A percentile compares a stretch with the other conserved stretches of the same genome.
Conservation (phyloP, 2,113 vertebrate species). For the Zootoca vivipara region DNA sequence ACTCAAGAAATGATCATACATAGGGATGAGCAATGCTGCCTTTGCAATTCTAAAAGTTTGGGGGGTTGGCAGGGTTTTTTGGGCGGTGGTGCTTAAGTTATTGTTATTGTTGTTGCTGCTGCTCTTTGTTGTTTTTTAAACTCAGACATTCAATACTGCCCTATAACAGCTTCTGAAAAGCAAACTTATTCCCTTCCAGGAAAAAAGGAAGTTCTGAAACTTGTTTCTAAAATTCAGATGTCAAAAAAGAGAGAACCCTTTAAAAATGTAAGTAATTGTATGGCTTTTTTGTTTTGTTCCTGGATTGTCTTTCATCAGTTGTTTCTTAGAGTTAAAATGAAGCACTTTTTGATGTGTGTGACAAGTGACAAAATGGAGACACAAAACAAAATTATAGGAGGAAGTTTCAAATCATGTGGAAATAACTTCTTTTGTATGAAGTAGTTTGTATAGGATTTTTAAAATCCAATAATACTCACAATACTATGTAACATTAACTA, state of each 20-base stretch:
- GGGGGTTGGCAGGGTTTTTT: not conserved
- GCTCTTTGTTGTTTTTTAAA: not conserved
- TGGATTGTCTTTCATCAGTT: constrained; percentile 25
- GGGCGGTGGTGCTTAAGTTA: not conserved
- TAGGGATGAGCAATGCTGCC: not conserved
- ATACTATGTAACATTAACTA: constrained; percentile 41
- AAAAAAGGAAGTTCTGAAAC: not conserved
- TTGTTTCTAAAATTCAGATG: constrained; percentile 8
- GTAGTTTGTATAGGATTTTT: constrained; percentile 39
- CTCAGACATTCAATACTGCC: not conserved
- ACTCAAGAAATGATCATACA: not conserved
- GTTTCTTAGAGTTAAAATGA: constrained; percentile 45
- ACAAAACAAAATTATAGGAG: constrained; percentile 58
- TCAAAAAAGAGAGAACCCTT: not conserved
- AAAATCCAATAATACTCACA: constrained; percentile 18
- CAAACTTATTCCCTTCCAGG: not conserved
- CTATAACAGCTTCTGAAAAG: constrained; percentile 7
- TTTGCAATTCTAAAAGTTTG: not conserved
- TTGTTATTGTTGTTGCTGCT: not conserved
- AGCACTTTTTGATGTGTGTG: constrained; percentile 48
- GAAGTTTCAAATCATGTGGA: constrained; percentile 56
- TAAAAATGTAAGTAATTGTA: not conserved
- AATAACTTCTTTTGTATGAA: constrained; percentile 63
- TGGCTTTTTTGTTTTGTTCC: not conserved
- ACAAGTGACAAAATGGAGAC: constrained; percentile 63